Conservation (phyloP, 2,797 vertebrate species). For the Atherinosoma microstoma region DNA sequence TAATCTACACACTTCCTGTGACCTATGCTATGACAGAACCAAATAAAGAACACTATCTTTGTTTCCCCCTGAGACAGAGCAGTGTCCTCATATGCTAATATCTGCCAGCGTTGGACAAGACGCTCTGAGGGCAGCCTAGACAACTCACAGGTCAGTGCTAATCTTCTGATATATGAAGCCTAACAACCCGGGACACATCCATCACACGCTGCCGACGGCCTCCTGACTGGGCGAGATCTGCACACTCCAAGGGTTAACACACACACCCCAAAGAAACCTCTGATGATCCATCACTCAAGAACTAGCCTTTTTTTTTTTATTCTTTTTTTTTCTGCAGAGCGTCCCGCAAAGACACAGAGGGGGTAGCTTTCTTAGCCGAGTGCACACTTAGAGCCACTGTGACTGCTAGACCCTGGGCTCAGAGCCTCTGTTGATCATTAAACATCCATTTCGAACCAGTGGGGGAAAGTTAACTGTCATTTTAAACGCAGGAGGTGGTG, state of each 20-base stretch:
- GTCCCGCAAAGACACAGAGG: conserved; percentile 59
- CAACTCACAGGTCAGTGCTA: conserved; percentile 84
- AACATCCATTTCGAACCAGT: conserved; percentile 82
- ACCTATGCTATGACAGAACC: conserved; percentile 67
- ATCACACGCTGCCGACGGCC: conserved; percentile 75
- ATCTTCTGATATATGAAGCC: conserved; percentile 85
- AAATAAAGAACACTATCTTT: conserved; percentile 81
- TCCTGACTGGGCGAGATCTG: conserved; percentile 70
- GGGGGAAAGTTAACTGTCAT: conserved; percentile 83
- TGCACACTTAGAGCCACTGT: conserved; percentile 56
- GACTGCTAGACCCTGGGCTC: conserved; percentile 63
- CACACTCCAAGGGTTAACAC: conserved; percentile 79
- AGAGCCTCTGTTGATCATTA: conserved; percentile 80
- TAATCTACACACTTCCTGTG: conserved; percentile 78
- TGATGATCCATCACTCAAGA: conserved; percentile 83
- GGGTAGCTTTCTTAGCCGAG: conserved; percentile 53
- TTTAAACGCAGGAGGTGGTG: conserved; percentile 74
- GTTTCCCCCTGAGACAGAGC: conserved; percentile 72
- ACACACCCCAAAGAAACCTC: conserved; percentile 69
- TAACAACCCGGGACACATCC: conserved; percentile 81
- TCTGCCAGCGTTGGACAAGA: conserved; percentile 66
- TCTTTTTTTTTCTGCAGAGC: conserved; percentile 34
- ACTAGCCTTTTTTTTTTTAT: conserved; percentile 39
- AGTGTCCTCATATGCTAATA: conserved; percentile 82
- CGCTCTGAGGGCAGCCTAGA: conserved; percentile 75